phyloP scores from a whole-genome alignment of 2,797 vertebrate genomes.

The Ispidina picta region DNA sequence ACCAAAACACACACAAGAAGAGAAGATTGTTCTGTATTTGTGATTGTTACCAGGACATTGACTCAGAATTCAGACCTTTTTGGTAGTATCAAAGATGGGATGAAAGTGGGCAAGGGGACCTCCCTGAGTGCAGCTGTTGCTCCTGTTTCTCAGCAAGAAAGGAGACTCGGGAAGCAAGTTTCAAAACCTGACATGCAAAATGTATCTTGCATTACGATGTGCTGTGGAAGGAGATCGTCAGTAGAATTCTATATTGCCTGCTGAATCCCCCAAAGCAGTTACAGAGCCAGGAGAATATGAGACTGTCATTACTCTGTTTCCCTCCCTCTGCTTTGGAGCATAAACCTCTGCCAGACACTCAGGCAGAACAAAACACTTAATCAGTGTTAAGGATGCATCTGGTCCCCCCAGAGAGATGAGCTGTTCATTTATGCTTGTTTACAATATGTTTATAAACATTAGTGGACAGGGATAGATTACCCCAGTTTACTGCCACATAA shows the following conservation, averaged over 20 bases:
- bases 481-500: slow-evolving; percentile 67
- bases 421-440: slow-evolving; percentile 74
- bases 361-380: slow-evolving; percentile 78
- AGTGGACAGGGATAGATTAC: slow-evolving; percentile 75
- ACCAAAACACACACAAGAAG: background rate
- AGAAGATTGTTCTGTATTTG: background rate
- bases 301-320: slow-evolving; percentile 62
- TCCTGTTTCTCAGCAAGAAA: background rate
- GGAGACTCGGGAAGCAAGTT: background rate
- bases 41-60: background rate
- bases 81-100: background rate
- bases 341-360: slow-evolving; percentile 74
- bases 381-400: slow-evolving; percentile 76
- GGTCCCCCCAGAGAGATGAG: slow-evolving; percentile 72
- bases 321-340: slow-evolving; percentile 50
- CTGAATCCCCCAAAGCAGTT: slow-evolving; percentile 55
- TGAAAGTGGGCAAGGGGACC: rapidly evolving
- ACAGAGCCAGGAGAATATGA: slow-evolving; percentile 63
- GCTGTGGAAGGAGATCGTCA: slow-evolving; percentile 11
- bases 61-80: background rate
- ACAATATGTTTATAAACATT: slow-evolving; percentile 76
- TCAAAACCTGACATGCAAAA: background rate
- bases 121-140: rapidly evolving
- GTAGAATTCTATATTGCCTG: slow-evolving; percentile 30
- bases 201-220: background rate